These are phyloP conservation scores for Idaea biselata DNA, from an alignment of 2,888 invertebrate species.

Conservation along the genomic window DNA sequence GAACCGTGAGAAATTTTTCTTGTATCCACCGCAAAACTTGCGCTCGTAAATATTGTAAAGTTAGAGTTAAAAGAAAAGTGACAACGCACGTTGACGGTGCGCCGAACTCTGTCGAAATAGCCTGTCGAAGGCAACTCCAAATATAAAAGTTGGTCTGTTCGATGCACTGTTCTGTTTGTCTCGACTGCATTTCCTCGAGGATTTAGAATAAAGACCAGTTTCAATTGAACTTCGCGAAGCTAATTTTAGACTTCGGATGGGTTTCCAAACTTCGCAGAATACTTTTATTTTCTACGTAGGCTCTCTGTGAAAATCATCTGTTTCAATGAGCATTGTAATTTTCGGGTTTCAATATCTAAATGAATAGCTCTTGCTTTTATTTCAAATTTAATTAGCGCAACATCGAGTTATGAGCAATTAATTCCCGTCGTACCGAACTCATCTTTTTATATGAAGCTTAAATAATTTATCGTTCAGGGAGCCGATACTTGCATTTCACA, in stretches of 20 bases:
- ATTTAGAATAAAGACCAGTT: not conserved
- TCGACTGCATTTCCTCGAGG: constrained; percentile 13
- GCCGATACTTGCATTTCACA: constrained; percentile 2
- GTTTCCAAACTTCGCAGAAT: not conserved
- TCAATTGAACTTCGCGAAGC: not conserved
- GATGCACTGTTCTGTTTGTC: constrained; percentile 9
- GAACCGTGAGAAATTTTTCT: constrained; percentile 54
- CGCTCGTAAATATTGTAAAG: constrained; percentile 79
- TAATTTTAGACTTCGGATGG: not conserved
- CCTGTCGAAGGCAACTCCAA: constrained; percentile 69
- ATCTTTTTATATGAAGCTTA: not conserved
- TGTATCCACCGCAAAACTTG: constrained; percentile 50
- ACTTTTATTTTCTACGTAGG: not conserved
- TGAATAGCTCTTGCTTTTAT: not conserved
- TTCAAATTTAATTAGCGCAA: not conserved
- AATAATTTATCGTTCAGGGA: not conserved
- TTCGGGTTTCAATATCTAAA: not conserved
- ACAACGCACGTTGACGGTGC: constrained; percentile 69
- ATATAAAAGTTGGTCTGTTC: constrained; percentile 63
- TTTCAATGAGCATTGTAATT: not conserved
- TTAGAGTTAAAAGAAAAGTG: constrained; percentile 70
- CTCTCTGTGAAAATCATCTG: not conserved
- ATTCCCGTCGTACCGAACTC: not conserved
- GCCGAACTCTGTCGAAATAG: constrained; percentile 65
- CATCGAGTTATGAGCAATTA: not conserved